Evolutionary conservation across 1,140 invertebrate genomes (phyloP), one percentile per base, ranked within the genome.

Genomic region (Cydia amplana): DNA sequence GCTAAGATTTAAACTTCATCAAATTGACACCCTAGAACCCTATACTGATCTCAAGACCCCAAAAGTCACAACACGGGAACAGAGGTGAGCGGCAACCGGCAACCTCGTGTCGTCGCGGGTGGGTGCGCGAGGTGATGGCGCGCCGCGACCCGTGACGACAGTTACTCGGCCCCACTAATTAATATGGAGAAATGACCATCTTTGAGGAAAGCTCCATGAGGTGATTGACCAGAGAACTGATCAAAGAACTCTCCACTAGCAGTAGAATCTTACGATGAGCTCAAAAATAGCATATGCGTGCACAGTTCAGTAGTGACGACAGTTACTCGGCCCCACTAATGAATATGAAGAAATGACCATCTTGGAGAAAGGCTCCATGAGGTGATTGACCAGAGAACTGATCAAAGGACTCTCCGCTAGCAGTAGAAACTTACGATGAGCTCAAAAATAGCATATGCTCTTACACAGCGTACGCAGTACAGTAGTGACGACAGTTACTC

Each of bases 21-120:
- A n/a, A n/a, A n/a, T n/a, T n/a, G n/a, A n/a, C 9, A 40, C 36
- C 36, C 36, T 10, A 40, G 7, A 40, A 10, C 16, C 18, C 25
- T 64, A 28, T 4, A 5, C 64, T 28, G 20, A 32, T 67, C 28
- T 36, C 23, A 14, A 25, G 64, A 25, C 12, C 64, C 4, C 10
- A 23, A 28, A 43, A 46, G 28, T 43, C 25, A n/a, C 70, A 49
- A 16, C 46, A 51, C 43, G 16, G 43, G 64, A 10, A 32, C 64
- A 32, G 64, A 20, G n/a, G 64, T 65, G 65, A 60, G 55, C 55
- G 55, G 20, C 18, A 18, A 36, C 16, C 55, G 55, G 20, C 18
- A 18, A 36, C 16, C 32, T 32, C 65, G 65, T 85, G 84, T 85
- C 82, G 84, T 87, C 85, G 83, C 83, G 85, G 85, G 85, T 85